Percentiles rank a stretch among this genome's conserved stretches.
phyloP scores from a whole-genome alignment of 2,888 invertebrate genomes.

The Coelinius sp. region DNA sequence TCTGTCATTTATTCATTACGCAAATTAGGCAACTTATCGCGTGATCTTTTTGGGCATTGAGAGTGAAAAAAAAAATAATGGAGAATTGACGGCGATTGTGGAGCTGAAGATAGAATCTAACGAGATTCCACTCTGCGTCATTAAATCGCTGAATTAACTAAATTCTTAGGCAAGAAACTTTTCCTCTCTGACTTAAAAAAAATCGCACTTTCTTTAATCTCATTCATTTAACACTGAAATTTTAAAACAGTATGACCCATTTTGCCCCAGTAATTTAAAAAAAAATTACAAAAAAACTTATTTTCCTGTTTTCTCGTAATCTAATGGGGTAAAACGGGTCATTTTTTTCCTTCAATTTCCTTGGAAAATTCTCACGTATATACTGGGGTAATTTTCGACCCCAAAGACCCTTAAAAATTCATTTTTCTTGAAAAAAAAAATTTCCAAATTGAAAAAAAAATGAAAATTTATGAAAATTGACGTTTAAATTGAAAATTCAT shows the following conservation, averaged over 20 bases:
- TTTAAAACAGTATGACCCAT: background rate
- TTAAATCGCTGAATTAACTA: constrained; percentile 22
- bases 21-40: constrained; percentile 21
- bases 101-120: constrained; percentile 6
- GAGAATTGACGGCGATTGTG: constrained; percentile 14
- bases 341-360: too few species aligned
- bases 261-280: too few species aligned
- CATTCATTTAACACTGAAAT: background rate
- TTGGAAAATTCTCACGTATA: too few species aligned
- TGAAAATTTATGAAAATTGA: background rate
- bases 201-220: background rate
- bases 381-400: too few species aligned
- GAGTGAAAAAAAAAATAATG: background rate
- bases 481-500: background rate
- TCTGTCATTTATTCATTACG: background rate
- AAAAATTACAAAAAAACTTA: background rate
- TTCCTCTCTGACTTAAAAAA: background rate
- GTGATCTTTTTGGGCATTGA: background rate
- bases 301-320: too few species aligned
- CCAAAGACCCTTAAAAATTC: too few species aligned
- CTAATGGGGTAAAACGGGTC: too few species aligned
- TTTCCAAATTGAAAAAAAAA: background rate
- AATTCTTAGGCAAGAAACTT: constrained; percentile 16
- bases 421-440: too few species aligned
- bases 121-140: constrained; percentile 19